Evolutionary conservation across 2,888 invertebrate species (phyloP).

Genomic region (Orthonevra nobilis): DNA sequence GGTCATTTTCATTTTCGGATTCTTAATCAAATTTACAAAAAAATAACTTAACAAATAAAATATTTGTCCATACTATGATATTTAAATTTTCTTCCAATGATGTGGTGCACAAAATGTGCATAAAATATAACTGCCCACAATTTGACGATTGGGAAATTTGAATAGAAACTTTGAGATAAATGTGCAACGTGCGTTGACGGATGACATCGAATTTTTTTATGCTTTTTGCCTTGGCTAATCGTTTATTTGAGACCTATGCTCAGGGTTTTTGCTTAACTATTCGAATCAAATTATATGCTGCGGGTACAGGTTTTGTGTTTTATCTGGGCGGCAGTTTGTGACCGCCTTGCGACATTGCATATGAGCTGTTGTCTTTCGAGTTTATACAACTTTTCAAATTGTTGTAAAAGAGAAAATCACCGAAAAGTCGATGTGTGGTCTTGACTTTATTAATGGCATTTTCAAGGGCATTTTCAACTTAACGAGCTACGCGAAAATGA

Average conservation of each 20-base stretch:
- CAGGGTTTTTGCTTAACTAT: background rate
- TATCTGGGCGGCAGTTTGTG: background rate
- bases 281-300: slow-evolving; percentile 8
- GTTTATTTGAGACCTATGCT: background rate
- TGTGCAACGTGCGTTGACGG: slow-evolving; percentile 4
- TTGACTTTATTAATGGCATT: background rate
- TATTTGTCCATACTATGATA: too few relatives aligned
- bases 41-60: too few relatives aligned
- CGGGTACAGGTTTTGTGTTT: slow-evolving; percentile 11
- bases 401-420: slow-evolving; percentile 13
- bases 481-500: background rate
- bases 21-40: too few relatives aligned
- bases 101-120: too few relatives aligned
- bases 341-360: background rate
- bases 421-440: background rate
- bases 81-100: too few relatives aligned
- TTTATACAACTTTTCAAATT: background rate
- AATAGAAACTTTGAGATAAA: too few relatives aligned
- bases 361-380: background rate
- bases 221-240: slow-evolving; percentile 1
- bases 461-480: background rate
- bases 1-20: too few relatives aligned
- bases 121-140: too few relatives aligned
- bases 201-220: background rate
- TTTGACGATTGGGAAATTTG: too few relatives aligned